Base-by-base conservation (phyloP, 2,888 invertebrate genomes). In the Drosophila macrothrix region DNA sequence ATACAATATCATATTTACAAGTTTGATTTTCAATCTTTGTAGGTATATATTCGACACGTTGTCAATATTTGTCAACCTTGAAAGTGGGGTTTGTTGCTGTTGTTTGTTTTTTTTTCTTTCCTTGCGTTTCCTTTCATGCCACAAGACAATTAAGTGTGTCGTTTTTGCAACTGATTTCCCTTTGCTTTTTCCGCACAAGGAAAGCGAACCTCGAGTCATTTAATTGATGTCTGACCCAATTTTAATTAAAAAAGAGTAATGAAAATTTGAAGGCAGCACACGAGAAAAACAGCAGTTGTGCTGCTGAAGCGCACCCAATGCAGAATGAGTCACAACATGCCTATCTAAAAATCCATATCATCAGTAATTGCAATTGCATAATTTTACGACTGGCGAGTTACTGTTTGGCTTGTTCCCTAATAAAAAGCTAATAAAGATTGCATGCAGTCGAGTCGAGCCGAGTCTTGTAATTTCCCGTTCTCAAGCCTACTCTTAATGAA, bases 191-290 rank as follows among this genome's bases (percentile, higher is more conserved):
- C 33, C 59, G 29, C 54, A 50, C 25, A 50, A 19, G 49, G 19
- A 28, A 28, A 28, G 10, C 5, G 4, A 16, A 2, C 4, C 25
- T 25, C n/a, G 29, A 9, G n/a, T 4, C 4, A 29, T 28, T 35
- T 58, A 68, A 68, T 67, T 68, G 68, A 41, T 56, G 29, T 67
- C 43, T 68, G 52, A 67, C 67, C 68, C 56, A 56, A 25, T 68
- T 67, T 63, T 19, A 53, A 56, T 14, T 31, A 22, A n/a, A n/a
- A 31, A 5, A 16, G 56, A 41, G 39, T 41, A 28, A 12, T 9
- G 25, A 25, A 39, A 7, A 14, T 12, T 22, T 0, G 2, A 22
- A 22, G 22, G 43, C 12, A 10, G 4, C n/a, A 7, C 2, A 7
- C 2, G 35, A 16, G 35, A 25, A 52, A 35, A 35, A 19, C 25